Percentiles rank a stretch among this genome's conserved stretches.
phyloP scores from a whole-genome alignment of 2,888 invertebrate species.

The Xanthia icteritia region DNA sequence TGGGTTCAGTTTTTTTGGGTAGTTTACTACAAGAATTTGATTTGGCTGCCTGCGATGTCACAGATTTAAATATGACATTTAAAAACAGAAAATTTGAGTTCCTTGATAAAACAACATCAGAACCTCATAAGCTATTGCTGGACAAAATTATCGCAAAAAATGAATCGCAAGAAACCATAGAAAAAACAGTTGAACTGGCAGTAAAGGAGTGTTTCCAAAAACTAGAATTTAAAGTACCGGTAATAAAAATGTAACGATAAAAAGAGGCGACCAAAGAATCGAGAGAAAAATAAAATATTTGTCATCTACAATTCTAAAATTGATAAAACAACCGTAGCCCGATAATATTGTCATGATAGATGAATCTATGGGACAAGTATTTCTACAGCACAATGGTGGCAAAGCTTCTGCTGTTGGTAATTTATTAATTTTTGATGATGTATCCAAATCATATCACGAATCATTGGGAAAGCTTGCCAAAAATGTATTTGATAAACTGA shows the following conservation, averaged over 20 bases:
- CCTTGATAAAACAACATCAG: constrained; percentile 2
- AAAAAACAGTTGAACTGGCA: constrained; percentile 26
- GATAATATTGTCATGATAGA: constrained; percentile 28
- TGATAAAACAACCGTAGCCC: constrained; percentile 23
- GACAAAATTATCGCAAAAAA: constrained; percentile 26
- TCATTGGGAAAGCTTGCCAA: constrained; percentile 25
- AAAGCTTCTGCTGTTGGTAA: constrained; percentile 51
- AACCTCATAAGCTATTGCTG: constrained; percentile 10
- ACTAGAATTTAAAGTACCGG: constrained; percentile 54
- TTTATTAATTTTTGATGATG: constrained; percentile 28
- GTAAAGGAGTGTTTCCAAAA: constrained; percentile 19
- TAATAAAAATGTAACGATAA: constrained; percentile 49
- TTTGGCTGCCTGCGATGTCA: neutral
- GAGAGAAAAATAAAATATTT: constrained; percentile 37
- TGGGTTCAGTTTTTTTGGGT: neutral
- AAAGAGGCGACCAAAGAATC: constrained; percentile 22
- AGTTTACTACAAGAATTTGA: neutral
- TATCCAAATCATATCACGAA: neutral
- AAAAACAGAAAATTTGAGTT: constrained; percentile 39
- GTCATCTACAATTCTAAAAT: neutral
- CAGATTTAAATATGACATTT: constrained; percentile 11
- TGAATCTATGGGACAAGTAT: constrained; percentile 29
- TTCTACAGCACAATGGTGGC: constrained; percentile 38
- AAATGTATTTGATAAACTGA: constrained; percentile 30
- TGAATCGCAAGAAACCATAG: constrained; percentile 6